Evolutionary conservation across 2,888 invertebrate genomes (phyloP).

Genomic region (Folsomia manolachei): DNA sequence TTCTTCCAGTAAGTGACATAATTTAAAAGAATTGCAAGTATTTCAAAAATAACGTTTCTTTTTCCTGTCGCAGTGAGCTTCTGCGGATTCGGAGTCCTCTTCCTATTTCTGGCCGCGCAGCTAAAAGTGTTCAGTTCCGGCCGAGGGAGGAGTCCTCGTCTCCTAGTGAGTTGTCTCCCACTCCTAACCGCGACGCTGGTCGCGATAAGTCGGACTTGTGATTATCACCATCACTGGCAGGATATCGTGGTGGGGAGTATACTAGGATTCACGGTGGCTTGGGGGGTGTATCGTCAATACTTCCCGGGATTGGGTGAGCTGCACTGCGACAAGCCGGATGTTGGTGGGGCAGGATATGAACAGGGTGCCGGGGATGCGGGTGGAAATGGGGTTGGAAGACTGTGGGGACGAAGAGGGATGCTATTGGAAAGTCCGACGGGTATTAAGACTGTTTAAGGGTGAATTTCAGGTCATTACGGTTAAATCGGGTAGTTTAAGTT

Average conservation of each 20-base stretch:
- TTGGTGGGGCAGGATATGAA: background rate
- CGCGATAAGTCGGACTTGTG: constrained; percentile 76
- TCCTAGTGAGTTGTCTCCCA: constrained; percentile 64
- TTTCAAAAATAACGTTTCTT: background rate
- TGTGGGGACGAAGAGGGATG: background rate
- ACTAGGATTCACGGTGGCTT: constrained; percentile 62
- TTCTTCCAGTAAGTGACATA: constrained; percentile 74
- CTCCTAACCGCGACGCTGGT: constrained; percentile 65
- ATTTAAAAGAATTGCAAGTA: background rate
- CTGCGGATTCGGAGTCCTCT: constrained; percentile 69
- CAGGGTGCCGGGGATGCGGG: background rate
- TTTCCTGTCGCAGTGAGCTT: constrained; percentile 65
- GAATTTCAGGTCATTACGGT: no score
- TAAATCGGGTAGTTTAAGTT: no score
- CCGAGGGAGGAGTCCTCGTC: constrained; percentile 60
- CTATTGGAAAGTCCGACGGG: background rate
- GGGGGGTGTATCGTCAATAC: background rate
- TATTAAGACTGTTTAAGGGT: background rate
- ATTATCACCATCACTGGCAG: constrained; percentile 90
- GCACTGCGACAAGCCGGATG: background rate
- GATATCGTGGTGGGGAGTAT: constrained; percentile 72
- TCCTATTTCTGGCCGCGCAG: constrained; percentile 70
- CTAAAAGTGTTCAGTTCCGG: constrained; percentile 65
- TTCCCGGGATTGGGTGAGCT: background rate
- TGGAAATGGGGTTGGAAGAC: no score